Conservation (phyloP, 2,113 vertebrate genomes). For the Prolemur simus region DNA sequence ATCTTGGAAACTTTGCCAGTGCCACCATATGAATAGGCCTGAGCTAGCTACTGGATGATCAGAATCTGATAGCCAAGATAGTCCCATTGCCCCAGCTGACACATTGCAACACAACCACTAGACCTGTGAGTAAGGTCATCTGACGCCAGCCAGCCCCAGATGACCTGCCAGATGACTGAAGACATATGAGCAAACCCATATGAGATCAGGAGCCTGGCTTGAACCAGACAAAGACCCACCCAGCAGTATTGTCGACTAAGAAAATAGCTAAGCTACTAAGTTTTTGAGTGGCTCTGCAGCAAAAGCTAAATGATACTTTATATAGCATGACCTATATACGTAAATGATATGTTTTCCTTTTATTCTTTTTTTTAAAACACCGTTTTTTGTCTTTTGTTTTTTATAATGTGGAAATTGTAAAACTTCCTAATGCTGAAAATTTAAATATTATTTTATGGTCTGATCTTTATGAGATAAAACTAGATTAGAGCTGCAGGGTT, state of each 20-base stretch:
- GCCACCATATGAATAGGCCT: not conserved
- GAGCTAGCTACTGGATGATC: not conserved
- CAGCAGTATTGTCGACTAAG: not conserved
- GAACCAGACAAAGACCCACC: not conserved
- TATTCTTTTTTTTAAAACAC: not conserved
- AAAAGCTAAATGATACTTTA: not conserved
- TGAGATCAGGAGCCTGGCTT: not conserved
- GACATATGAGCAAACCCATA: not conserved
- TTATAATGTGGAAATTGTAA: not conserved
- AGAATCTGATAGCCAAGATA: not conserved
- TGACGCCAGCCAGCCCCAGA: not conserved
- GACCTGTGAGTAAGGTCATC: not conserved
- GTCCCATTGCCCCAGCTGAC: not conserved
- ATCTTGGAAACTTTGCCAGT: not conserved
- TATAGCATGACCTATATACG: not conserved
- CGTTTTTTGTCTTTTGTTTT: not conserved
- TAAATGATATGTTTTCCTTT: not conserved
- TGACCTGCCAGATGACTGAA: not conserved
- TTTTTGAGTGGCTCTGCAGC: not conserved
- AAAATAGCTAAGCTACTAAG: not conserved
- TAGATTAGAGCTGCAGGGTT: not conserved
- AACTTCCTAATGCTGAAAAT: not conserved
- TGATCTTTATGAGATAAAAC: not conserved
- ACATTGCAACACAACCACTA: not conserved
- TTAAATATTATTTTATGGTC: not conserved